Conservation (phyloP, 1,140 invertebrate species). For the Sipha flava region DNA sequence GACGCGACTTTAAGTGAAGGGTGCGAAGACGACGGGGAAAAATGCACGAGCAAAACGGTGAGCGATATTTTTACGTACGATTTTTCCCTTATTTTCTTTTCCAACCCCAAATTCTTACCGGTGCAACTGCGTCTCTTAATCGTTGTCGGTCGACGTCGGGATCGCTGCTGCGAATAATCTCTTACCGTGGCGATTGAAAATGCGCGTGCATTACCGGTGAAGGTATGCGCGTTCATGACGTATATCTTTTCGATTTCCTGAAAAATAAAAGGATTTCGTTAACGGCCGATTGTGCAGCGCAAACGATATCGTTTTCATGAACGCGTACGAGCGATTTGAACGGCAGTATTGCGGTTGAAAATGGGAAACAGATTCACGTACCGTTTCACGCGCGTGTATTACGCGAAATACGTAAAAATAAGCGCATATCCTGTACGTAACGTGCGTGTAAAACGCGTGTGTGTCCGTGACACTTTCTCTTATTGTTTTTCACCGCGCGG, state of each 20-base stretch:
- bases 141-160: background rate
- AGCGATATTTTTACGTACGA: too few species aligned
- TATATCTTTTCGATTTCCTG: background rate
- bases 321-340: background rate
- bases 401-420: too few species aligned
- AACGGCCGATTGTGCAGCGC: background rate
- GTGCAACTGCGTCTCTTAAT: background rate
- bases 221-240: background rate
- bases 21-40: too few species aligned
- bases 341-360: background rate
- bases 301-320: background rate
- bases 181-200: background rate
- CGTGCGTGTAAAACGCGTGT: too few species aligned
- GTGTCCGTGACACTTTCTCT: too few species aligned
- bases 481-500: too few species aligned
- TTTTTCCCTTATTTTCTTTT: too few species aligned
- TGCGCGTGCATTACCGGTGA: too few species aligned
- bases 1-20: too few species aligned
- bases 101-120: too few species aligned
- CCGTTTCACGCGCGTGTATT: background rate
- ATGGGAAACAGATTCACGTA: background rate
- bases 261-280: background rate
- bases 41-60: too few species aligned
- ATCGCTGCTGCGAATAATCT: background rate
- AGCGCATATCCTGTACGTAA: too few species aligned